These are phyloP conservation scores for Caenorhabditis afra DNA, from an alignment of 2,888 invertebrate genomes.

Conservation along the genomic window DNA sequence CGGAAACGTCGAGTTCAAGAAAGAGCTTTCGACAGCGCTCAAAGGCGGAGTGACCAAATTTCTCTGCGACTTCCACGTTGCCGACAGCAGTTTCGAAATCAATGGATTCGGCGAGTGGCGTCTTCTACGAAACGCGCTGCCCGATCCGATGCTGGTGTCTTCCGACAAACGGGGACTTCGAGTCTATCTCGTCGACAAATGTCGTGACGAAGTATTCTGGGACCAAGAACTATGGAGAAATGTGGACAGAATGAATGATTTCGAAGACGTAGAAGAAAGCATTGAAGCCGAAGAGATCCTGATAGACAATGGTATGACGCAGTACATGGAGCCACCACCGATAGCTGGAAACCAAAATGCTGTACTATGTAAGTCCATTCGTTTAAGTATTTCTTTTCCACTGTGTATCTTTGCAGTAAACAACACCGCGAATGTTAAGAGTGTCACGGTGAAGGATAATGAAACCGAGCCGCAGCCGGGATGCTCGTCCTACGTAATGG, in stretches of 20 bases:
- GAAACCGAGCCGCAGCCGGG: conserved; percentile 20
- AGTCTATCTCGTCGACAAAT: conserved; percentile 64
- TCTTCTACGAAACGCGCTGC: conserved; percentile 63
- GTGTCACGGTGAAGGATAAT: too few relatives aligned
- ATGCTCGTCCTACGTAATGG: background rate
- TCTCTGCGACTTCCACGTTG: conserved; percentile 64
- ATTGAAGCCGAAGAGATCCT: conserved; percentile 13
- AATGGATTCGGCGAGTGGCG: conserved; percentile 68
- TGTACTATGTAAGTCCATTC: background rate
- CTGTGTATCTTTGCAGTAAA: background rate
- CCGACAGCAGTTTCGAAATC: conserved; percentile 65
- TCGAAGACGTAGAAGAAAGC: conserved; percentile 14
- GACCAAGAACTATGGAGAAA: conserved; percentile 49
- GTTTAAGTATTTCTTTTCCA: too few relatives aligned
- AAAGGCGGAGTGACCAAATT: conserved; percentile 64
- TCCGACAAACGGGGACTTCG: conserved; percentile 56
- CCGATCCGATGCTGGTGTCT: conserved; percentile 57
- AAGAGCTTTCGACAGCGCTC: too few relatives aligned
- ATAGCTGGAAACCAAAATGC: too few relatives aligned
- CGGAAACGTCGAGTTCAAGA: conserved; percentile 39
- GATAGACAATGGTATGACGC: too few relatives aligned
- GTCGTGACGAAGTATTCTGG: conserved; percentile 52
- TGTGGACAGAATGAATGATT: conserved; percentile 26
- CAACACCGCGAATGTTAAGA: background rate
- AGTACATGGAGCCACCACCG: too few relatives aligned